These are phyloP conservation scores for Pecten maximus DNA, from an alignment of 2,888 invertebrate species.

Conservation along the genomic window DNA sequence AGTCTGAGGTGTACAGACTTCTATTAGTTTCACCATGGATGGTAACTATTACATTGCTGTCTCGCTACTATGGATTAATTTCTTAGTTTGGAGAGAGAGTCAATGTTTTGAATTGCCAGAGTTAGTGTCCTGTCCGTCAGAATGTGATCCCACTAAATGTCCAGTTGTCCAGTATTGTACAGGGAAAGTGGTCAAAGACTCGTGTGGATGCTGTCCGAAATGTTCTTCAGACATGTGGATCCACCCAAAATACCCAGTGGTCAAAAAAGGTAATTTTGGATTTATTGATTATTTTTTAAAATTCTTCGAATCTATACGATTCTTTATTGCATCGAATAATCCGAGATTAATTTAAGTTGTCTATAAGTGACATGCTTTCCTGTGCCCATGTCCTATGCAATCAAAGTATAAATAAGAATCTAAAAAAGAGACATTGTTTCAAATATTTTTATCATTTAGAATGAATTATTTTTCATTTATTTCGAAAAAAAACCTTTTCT, in stretches of 20 bases:
- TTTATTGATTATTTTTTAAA: not conserved
- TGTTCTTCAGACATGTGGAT: conserved; percentile 70
- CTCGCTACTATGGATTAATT: conserved; percentile 43
- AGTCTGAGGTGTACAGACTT: not conserved
- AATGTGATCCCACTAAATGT: conserved; percentile 67
- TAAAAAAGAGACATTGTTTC: too few relatives aligned
- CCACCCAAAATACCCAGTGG: conserved; percentile 37
- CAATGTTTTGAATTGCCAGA: not conserved
- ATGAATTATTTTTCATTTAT: too few relatives aligned
- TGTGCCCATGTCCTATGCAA: too few relatives aligned
- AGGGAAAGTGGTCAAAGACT: conserved; percentile 71
- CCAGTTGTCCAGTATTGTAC: conserved; percentile 72
- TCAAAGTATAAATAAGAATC: too few relatives aligned
- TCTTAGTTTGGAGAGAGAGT: not conserved
- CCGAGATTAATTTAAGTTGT: too few relatives aligned
- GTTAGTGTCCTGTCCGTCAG: conserved; percentile 46
- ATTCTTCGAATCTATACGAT: too few relatives aligned
- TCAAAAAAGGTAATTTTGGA: conserved; percentile 48
- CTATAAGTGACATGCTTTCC: too few relatives aligned
- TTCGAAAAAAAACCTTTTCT: too few relatives aligned
- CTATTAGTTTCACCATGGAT: not conserved
- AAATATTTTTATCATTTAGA: too few relatives aligned
- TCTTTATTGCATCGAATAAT: too few relatives aligned
- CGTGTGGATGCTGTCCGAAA: conserved; percentile 73
- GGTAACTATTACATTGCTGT: not conserved